These are phyloP conservation scores for Lithobates sylvaticus DNA, from an alignment of 2,797 vertebrate species.

Conservation along the genomic window DNA sequence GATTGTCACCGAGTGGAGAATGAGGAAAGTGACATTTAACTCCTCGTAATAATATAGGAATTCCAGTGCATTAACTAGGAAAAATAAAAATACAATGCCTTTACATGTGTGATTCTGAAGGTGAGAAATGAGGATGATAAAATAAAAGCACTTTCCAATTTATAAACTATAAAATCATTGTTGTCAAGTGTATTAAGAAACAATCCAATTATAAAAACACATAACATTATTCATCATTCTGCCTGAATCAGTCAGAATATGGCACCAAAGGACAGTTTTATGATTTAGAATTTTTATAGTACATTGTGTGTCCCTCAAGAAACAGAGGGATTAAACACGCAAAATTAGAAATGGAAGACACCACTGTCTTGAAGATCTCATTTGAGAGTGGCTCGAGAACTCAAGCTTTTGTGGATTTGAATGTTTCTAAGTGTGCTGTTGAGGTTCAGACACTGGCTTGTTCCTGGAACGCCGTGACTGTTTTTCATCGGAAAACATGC, in stretches of 20 bases:
- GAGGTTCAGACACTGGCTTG: conserved; percentile 50
- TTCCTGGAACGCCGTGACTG: conserved; percentile 59
- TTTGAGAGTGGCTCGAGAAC: background rate
- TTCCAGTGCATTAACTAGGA: background rate
- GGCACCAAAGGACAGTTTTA: background rate
- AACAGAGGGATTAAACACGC: background rate
- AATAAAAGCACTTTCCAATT: background rate
- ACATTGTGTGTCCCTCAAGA: conserved; percentile 10
- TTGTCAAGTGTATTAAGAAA: background rate
- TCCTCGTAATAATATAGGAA: too few relatives aligned
- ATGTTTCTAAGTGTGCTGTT: conserved; percentile 23
- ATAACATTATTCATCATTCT: background rate
- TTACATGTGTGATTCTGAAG: background rate
- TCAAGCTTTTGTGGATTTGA: background rate
- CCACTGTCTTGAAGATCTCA: conserved; percentile 22
- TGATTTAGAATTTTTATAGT: conserved; percentile 11
- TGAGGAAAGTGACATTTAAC: too few relatives aligned
- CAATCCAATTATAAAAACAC: background rate
- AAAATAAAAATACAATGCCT: background rate
- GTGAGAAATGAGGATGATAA: background rate
- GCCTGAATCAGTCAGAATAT: background rate
- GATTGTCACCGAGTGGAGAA: too few relatives aligned
- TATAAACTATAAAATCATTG: background rate
- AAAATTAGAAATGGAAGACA: conserved; percentile 22
- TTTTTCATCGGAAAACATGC: conserved; percentile 63